Evolutionary conservation across 2,888 invertebrate genomes (phyloP).

Genomic region (Tridacna gigas): DNA sequence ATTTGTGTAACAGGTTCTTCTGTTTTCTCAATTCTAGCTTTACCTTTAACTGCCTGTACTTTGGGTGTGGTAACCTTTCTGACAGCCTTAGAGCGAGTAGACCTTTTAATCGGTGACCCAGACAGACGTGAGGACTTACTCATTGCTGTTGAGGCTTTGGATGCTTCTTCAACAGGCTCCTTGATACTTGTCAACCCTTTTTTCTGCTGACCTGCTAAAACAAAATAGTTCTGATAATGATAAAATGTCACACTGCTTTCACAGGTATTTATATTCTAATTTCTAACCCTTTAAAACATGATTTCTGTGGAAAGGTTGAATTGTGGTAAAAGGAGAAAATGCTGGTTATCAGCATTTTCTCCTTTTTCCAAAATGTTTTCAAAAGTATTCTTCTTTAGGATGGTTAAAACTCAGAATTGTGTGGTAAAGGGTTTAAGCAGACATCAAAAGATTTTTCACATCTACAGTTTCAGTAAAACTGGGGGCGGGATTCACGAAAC

Average conservation of each 20-base stretch:
- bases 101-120: constrained; percentile 9
- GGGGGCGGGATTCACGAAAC: background rate
- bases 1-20: background rate
- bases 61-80: constrained; percentile 2
- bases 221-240: background rate
- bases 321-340: background rate
- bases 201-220: background rate
- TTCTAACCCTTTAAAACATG: background rate
- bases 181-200: constrained; percentile 2
- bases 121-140: background rate
- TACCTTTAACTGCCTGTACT: background rate
- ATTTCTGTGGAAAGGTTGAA: no score
- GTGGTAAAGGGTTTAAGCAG: background rate
- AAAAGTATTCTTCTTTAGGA: no score
- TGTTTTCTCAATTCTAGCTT: background rate
- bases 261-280: background rate
- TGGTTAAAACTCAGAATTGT: background rate
- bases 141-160: background rate
- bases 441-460: no score
- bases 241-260: background rate
- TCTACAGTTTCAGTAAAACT: background rate
- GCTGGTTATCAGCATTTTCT: background rate
- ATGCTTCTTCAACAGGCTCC: constrained; percentile 35
- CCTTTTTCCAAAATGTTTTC: background rate
- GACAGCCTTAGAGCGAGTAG: constrained; percentile 6